A percentile compares a stretch with the other conserved stretches of the same genome.
Conservation (phyloP, 2,797 vertebrate genomes). For the Pseudopleuronectes americanus region DNA sequence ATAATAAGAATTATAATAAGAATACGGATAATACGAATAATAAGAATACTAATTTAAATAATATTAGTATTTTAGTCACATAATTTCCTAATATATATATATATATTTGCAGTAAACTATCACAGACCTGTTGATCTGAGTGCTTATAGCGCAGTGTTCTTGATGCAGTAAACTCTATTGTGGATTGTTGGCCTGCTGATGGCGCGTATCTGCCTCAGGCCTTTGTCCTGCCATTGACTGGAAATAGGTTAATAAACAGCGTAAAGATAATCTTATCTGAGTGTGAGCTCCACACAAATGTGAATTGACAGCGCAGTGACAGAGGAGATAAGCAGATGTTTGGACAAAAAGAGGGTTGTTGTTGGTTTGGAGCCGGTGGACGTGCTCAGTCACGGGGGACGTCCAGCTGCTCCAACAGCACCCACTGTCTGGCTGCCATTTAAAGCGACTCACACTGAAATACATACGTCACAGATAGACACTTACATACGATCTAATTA, state of each 20-base stretch:
- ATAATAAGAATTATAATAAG: no score
- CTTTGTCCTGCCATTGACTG: slow-evolving; percentile 28
- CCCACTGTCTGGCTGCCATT: neutral
- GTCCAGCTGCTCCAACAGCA: slow-evolving; percentile 22
- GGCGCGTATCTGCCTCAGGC: slow-evolving; percentile 24
- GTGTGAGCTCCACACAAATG: slow-evolving; percentile 50
- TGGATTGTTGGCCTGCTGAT: slow-evolving; percentile 34
- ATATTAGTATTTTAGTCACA: neutral
- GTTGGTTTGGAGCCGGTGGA: slow-evolving; percentile 33
- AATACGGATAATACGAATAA: no score
- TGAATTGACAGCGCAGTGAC: slow-evolving; percentile 42
- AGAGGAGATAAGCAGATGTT: slow-evolving; percentile 59
- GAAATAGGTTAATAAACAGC: slow-evolving; percentile 60
- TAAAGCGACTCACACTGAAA: neutral
- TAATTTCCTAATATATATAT: neutral
- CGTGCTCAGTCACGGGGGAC: slow-evolving; percentile 14
- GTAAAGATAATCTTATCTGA: slow-evolving; percentile 66
- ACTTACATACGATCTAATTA: accelerated
- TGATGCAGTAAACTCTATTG: slow-evolving; percentile 18
- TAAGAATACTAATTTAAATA: neutral
- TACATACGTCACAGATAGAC: neutral
- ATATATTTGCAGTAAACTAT: neutral
- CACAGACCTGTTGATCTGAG: slow-evolving; percentile 22
- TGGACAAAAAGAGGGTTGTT: slow-evolving; percentile 55
- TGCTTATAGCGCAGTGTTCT: neutral